These are phyloP conservation scores for Nephotettix cincticeps DNA, from an alignment of 1,140 invertebrate species.

Conservation along the genomic window DNA sequence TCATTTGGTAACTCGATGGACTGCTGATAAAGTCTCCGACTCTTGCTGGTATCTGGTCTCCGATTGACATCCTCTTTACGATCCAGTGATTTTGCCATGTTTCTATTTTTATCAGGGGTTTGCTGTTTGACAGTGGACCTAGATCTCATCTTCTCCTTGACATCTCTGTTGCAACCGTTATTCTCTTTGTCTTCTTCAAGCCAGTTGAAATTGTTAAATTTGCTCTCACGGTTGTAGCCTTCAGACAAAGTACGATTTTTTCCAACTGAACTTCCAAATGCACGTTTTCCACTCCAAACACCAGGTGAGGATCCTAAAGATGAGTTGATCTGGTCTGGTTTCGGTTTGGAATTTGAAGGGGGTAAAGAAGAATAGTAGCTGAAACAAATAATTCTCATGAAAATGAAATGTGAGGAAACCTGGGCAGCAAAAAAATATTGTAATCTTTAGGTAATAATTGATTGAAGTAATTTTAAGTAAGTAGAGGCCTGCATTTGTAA, in stretches of 20 bases:
- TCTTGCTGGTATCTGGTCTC: constrained; percentile 28
- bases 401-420: too few species aligned
- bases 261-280: constrained; percentile 25
- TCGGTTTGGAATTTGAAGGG: constrained; percentile 31
- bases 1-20: constrained; percentile 59
- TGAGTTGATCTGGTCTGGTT: constrained; percentile 11
- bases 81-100: constrained; percentile 36
- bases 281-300: constrained; percentile 32
- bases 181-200: constrained; percentile 37
- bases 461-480: too few species aligned
- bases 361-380: constrained; percentile 40
- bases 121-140: constrained; percentile 36
- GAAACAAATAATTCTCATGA: too few species aligned
- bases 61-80: constrained; percentile 30
- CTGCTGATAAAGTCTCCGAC: constrained; percentile 43
- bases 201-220: constrained; percentile 24
- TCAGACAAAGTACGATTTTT: constrained; percentile 29
- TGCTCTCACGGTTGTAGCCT: constrained; percentile 29
- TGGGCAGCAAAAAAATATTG: too few species aligned
- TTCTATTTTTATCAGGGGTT: constrained; percentile 26
- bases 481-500: too few species aligned
- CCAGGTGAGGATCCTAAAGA: constrained; percentile 4
- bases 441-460: too few species aligned
- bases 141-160: constrained; percentile 35
- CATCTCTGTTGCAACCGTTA: constrained; percentile 23